Evolutionary conservation across 2,797 vertebrate species (phyloP), one percentile per base, ranked within the genome.

Genomic region (Lacerta bilineata): DNA sequence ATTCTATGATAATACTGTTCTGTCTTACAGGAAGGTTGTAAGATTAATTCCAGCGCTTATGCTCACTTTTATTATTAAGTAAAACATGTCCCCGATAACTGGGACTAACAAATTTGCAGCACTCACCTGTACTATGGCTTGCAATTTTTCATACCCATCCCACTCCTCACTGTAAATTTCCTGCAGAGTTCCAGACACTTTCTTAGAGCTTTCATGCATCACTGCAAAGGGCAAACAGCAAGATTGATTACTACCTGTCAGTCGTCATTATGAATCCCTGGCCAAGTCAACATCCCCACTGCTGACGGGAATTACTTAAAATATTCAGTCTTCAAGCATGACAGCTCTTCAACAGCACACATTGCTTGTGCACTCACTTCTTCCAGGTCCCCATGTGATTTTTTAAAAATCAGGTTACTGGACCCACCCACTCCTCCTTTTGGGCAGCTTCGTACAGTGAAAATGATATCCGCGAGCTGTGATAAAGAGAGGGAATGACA

Each of bases 151-250:
- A 43, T 97, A 97, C 25, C 98, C 98, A 0, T 96, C 97, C 98
- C 99, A 99, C 3, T 97, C 97, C 0, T 84, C 50, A 87, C 97
- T 98, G 94, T 99, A 99, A 61, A 97, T 96, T 68, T 99, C 98
- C 91, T 97, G 98, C 92, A 99, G 95, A 0, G 98, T 98, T 93
- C 98, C 98, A 2, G 98, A 97, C n/a, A 99, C 96, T 78, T 95
- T 98, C 92, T 97, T 97, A 0, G 98, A 99, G 80, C 98, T 98
- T 90, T 99, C 98, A 55, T 98, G 98, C 98, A 99, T 99, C 91
- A 98, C 98, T 99, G 89, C 36, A 93, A 93, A 77, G 95, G 18
- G 87, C 77, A 91, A 91, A 20, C 29, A 74, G n/a, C 72, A 66
- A 50, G 83, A 66, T 20, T 39, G 25, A 39, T 59, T 13, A 79